Conservation (phyloP, 53 echinoderm and acorn worm genomes). For the Paelopatides confundens region DNA sequence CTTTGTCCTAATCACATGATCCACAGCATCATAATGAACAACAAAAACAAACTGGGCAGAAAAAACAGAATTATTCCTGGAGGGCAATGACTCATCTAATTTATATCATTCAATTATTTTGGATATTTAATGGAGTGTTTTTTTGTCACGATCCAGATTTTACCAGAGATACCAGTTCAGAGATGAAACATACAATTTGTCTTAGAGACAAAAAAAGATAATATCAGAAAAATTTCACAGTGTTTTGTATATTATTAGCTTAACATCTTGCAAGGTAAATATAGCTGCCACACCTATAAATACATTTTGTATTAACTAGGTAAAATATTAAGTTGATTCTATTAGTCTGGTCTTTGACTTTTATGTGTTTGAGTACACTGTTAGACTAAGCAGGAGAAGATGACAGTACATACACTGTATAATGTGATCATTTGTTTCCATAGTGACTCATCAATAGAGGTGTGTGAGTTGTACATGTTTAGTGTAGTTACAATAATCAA, state of each 20-base stretch:
- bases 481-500: no score
- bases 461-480: no score
- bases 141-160: background rate
- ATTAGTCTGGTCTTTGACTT: background rate
- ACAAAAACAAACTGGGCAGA: background rate
- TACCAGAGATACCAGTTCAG: no score
- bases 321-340: background rate
- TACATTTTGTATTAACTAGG: no score
- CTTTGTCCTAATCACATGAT: background rate
- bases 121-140: background rate
- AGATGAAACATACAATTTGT: no score
- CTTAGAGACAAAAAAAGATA: no score
- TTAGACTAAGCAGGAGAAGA: background rate
- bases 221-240: no score
- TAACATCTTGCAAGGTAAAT: no score
- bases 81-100: constrained; percentile 33
- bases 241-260: no score
- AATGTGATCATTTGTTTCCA: background rate
- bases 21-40: background rate
- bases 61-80: background rate
- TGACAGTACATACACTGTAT: background rate
- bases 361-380: background rate
- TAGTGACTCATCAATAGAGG: background rate
- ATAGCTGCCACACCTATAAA: no score
- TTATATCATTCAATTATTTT: background rate